Percentiles rank a stretch among this genome's conserved stretches.
Evolutionary conservation across 2,888 invertebrate genomes (phyloP).

Genomic region (Agonopterix arenella): DNA sequence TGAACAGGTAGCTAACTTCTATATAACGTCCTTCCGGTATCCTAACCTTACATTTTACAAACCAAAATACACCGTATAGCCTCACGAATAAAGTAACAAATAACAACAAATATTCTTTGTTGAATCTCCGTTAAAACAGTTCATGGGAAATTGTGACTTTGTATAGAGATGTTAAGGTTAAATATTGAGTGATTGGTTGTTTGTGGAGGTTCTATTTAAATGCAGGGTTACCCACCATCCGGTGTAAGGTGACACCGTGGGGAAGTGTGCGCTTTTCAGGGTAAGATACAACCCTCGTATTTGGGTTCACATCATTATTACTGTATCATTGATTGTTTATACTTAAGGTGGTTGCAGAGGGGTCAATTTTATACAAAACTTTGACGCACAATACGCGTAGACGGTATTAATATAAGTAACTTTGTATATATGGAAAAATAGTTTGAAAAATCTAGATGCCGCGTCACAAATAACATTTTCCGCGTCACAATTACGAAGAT

Average conservation of each 20-base stretch:
- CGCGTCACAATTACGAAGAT: too few species aligned
- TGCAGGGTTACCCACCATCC: conserved; percentile 61
- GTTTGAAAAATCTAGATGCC: too few species aligned
- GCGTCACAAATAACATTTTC: too few species aligned
- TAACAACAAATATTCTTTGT: too few species aligned
- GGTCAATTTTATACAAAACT: too few species aligned
- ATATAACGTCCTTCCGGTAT: conserved; percentile 70
- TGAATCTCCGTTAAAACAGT: too few species aligned
- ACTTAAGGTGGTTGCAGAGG: too few species aligned
- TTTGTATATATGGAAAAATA: too few species aligned
- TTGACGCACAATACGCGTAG: too few species aligned
- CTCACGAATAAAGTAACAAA: too few species aligned
- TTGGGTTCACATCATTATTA: conserved; percentile 1
- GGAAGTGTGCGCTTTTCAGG: conserved; percentile 27
- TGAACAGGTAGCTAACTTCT: conserved; percentile 69
- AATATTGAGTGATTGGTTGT: conserved; percentile 2
- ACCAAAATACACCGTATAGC: conserved; percentile 14
- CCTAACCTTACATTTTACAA: conserved; percentile 21
- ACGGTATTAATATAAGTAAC: too few species aligned
- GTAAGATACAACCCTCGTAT: too few species aligned
- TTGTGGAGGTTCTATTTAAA: conserved; percentile 31
- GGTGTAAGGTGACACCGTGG: conserved; percentile 69
- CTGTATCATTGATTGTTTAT: background rate
- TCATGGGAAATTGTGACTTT: background rate
- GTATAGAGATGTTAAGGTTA: conserved; percentile 12